Base-by-base conservation (phyloP, 2,113 vertebrate genomes). In the Scartelaos histophorus region DNA sequence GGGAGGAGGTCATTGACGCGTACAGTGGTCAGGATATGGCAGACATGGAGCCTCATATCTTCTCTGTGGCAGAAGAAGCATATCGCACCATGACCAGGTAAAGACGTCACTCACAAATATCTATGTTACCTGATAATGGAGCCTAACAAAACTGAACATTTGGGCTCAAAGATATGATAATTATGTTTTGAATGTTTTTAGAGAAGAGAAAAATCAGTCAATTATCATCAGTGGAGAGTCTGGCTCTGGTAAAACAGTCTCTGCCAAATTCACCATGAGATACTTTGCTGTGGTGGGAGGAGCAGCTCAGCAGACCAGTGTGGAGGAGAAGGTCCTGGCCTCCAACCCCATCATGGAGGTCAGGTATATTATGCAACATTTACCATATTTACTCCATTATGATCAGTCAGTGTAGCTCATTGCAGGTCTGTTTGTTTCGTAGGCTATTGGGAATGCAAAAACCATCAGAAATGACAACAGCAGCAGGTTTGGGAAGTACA, bases 391-490 rank as follows among this genome's bases (percentile, higher is more conserved):
- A 19, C 10, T 21, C 56, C 22, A 57, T 57, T 15, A 0, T 13
- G 1, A 15, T 0, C 22, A 15, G 22, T 21, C 53, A 54, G n/a
- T 21, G 2, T 54, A n/a, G 19, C 56, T 58, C 13, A 58, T 15
- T 25, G 13, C 38, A 56, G 7, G 9, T 21, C 51, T 54, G 46
- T 11, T 45, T 72, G 47, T 7, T 46, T 3, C 16, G 2, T 49
- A 95, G 95, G 93, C 95, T 13, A 93, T 96, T n/a, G 95, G 94
- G 13, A 96, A 96, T 0, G 94, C 93, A 0, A 94, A 93, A 88
- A 93, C 93, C 5, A 92, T 83, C 21, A 87, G 94, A 24, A 95
- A 95, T 13, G 94, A 94, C 89, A 95, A 95, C 91, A 95, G 94
- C 29, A 96, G 94, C 75, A 78, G 91, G 53, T 95, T 95, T 71